Conservation (phyloP, 2,113 vertebrate genomes). For the Engystomops pustulosus region DNA sequence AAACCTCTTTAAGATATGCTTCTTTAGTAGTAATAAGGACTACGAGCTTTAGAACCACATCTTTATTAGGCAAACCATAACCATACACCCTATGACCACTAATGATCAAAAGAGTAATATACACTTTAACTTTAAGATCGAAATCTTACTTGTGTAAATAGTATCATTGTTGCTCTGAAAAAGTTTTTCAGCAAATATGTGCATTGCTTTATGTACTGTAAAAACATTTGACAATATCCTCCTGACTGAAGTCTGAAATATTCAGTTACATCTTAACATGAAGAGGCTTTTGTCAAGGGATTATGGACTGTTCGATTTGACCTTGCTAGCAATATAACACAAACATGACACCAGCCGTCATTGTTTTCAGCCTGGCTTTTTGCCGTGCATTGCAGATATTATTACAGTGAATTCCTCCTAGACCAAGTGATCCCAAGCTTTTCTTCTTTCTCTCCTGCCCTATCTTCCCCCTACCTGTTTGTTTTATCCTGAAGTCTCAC, state of each 20-base stretch:
- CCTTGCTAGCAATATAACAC: slow-evolving; percentile 40
- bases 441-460: background rate
- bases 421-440: background rate
- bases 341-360: slow-evolving; percentile 24
- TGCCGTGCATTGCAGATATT: slow-evolving; percentile 9
- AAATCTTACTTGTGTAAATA: background rate
- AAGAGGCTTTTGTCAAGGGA: slow-evolving; percentile 24
- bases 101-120: background rate
- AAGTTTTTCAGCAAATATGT: background rate
- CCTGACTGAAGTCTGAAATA: slow-evolving; percentile 9
- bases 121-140: background rate
- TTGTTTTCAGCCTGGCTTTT: slow-evolving; percentile 25
- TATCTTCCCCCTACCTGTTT: slow-evolving; percentile 18
- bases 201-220: background rate
- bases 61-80: too few species aligned
- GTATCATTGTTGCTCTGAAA: background rate
- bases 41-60: too few species aligned
- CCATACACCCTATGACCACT: too few species aligned
- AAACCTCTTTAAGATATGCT: too few species aligned
- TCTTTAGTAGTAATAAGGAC: too few species aligned
- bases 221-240: background rate
- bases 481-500: slow-evolving; percentile 45
- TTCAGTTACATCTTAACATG: slow-evolving; percentile 35
- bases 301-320: slow-evolving; percentile 11
- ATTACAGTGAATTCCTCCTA: slow-evolving; percentile 23